Base-by-base conservation (phyloP, 1,140 invertebrate species). In the Drosophila mojavensis region DNA sequence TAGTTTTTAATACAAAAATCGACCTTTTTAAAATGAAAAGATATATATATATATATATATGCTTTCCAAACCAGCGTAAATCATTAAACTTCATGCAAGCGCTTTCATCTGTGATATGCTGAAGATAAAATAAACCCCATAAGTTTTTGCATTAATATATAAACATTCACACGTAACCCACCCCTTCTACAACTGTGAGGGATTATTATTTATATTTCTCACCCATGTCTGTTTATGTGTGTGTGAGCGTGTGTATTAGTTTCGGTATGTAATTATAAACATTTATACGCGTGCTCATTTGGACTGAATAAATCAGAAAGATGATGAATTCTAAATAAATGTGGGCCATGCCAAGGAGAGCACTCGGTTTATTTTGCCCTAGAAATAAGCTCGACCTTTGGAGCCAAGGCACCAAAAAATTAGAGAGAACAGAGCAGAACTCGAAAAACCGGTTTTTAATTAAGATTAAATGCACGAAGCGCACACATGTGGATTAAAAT, bases 401-500 rank as follows among this genome's bases (percentile, higher is more conserved):
- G 72, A 68, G 65, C 71, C 30, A 75, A 65, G 41, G 55, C 51
- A 58, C 61, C 61, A 67, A 67, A 63, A 59, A 78, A 73, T 60
- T 39, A 36, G 60, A 41, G 75, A 58, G 58, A 72, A 41, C 36
- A 66, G 20, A 63, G 45, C 58, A 69, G 56, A 83, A 72, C 83
- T 77, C 77, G 69, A 88, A 90, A 88, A 89, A 89, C 84, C 84
- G 84, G 84, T 89, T 89, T 85, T 89, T 89, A 89, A 89, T 89
- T 89, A 89, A 89, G 86, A 89, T 89, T 89, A 89, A 89, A 89
- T 89, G 80, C 83, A 86, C 70, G 77, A 83, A 75, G 75, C 56
- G 69, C 72, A 71, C 76, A 79, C 80, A 68, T 70, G 72, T 79
- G 84, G 83, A 89, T 88, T 88, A 83, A 83, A 83, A 88, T 88